Percentiles rank a stretch among this genome's conserved stretches.
Evolutionary conservation across 2,888 invertebrate genomes (phyloP).

Genomic region (Plebejus argus): DNA sequence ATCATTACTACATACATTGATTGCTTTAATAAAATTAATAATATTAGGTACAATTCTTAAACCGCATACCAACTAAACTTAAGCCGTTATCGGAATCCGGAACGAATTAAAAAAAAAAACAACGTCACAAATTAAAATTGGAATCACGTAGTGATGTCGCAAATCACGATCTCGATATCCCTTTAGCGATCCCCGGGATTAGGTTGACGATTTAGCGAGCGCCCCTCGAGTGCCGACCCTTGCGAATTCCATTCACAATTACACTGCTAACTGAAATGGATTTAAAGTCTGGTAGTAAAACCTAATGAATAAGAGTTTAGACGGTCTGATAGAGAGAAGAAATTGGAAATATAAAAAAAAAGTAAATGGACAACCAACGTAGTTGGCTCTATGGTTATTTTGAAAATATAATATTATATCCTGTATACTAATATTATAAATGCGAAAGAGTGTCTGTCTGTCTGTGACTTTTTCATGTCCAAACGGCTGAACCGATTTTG

Average conservation of each 20-base stretch:
- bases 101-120: conserved; percentile 12
- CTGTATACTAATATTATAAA: too few relatives aligned
- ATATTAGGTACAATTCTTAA: too few relatives aligned
- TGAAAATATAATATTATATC: too few relatives aligned
- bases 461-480: too few relatives aligned
- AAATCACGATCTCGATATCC: conserved; percentile 52
- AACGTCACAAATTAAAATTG: conserved; percentile 38
- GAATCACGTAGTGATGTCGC: conserved; percentile 62
- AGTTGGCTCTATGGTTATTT: background rate
- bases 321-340: background rate
- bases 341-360: background rate
- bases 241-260: conserved; percentile 65
- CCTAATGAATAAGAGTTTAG: background rate
- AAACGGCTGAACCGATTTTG: too few relatives aligned
- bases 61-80: background rate
- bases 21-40: too few relatives aligned
- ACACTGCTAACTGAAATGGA: conserved; percentile 49
- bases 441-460: too few relatives aligned
- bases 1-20: too few relatives aligned
- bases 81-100: background rate
- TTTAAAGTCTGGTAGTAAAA: conserved; percentile 17
- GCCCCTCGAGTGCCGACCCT: conserved; percentile 57
- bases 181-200: conserved; percentile 73
- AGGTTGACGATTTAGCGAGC: conserved; percentile 68
- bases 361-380: background rate